These are phyloP conservation scores for Chelmon rostratus DNA, from an alignment of 2,797 vertebrate species.

Conservation along the genomic window DNA sequence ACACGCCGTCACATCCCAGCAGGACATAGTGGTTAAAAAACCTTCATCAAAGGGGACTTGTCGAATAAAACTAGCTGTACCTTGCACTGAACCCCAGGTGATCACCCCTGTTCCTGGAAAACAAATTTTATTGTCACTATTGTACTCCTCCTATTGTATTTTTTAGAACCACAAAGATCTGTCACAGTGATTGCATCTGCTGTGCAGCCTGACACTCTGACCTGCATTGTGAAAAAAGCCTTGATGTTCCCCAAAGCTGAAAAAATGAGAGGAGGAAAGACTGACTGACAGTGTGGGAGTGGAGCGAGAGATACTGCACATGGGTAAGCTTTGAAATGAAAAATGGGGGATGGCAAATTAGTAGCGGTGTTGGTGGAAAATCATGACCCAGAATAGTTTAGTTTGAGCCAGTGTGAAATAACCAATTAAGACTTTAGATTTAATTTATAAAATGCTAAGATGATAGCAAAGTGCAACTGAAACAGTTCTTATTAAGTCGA, in stretches of 20 bases:
- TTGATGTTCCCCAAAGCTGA: slow-evolving; percentile 13
- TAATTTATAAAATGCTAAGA: neutral
- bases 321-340: slow-evolving; percentile 20
- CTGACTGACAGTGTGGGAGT: neutral
- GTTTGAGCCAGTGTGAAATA: slow-evolving; percentile 8
- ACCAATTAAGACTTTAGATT: slow-evolving; percentile 2
- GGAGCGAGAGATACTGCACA: neutral
- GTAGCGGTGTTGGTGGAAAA: neutral
- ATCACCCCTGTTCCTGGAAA: slow-evolving; percentile 26
- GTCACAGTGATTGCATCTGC: neutral
- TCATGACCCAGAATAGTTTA: neutral
- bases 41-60: neutral
- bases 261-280: slow-evolving; percentile 19
- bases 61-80: slow-evolving; percentile 12
- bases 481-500: neutral
- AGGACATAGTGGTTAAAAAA: neutral
- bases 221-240: slow-evolving; percentile 12
- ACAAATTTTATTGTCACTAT: slow-evolving; percentile 11
- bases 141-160: slow-evolving; percentile 27
- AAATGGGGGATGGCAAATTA: slow-evolving; percentile 8
- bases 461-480: neutral
- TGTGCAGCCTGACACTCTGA: slow-evolving; percentile 27
- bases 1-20: neutral
- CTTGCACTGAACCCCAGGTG: slow-evolving; percentile 10
- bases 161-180: slow-evolving; percentile 19